phyloP scores from a whole-genome alignment of 2,888 invertebrate species.

The Keiferia lycopersicella region DNA sequence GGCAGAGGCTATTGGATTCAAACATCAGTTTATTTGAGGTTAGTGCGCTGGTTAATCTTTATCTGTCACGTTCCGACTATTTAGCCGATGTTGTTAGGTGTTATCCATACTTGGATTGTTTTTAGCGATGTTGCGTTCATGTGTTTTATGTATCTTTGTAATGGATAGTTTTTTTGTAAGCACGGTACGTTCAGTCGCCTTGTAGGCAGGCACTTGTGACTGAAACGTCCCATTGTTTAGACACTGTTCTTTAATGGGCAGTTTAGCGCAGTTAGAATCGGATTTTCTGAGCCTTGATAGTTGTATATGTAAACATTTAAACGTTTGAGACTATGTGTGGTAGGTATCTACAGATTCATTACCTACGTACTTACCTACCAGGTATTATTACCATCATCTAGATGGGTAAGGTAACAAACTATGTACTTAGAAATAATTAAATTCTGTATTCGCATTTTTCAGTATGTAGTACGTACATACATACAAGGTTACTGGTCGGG shows the following conservation, averaged over 20 bases:
- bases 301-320: conserved; percentile 2
- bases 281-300: neutral
- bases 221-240: conserved; percentile 23
- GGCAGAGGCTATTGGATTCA: neutral
- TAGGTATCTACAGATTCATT: neutral
- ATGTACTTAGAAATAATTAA: too few relatives aligned
- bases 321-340: neutral
- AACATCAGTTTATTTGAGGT: conserved; percentile 24
- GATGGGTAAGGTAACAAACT: too few relatives aligned
- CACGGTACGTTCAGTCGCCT: neutral
- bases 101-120: conserved; percentile 28
- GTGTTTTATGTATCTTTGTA: conserved; percentile 18
- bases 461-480: too few relatives aligned
- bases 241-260: conserved; percentile 9
- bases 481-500: too few relatives aligned
- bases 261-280: conserved; percentile 4
- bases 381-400: too few relatives aligned
- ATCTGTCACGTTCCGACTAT: conserved; percentile 70
- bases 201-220: conserved; percentile 1
- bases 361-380: neutral
- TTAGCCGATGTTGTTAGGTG: conserved; percentile 58
- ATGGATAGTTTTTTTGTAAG: conserved; percentile 13
- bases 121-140: conserved; percentile 24
- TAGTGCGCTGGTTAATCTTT: conserved; percentile 45
- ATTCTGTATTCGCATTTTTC: too few relatives aligned